Evolutionary conservation across 2,797 vertebrate genomes (phyloP).

Genomic region (Sebastes kiyomatsui): DNA sequence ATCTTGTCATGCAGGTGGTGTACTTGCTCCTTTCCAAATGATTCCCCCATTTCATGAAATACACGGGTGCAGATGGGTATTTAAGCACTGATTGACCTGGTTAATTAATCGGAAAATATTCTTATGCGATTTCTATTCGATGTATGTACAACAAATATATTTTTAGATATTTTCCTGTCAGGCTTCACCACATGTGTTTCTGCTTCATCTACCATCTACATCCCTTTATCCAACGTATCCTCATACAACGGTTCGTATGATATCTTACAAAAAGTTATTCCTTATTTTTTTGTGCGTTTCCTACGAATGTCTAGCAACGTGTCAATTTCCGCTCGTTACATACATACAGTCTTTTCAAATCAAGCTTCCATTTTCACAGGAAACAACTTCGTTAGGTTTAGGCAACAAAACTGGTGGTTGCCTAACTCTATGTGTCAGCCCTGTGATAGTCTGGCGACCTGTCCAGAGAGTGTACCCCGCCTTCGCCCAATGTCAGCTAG

Average conservation of each 20-base stretch:
- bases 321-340: too few species aligned
- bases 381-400: too few species aligned
- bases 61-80: not conserved
- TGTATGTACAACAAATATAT: not conserved
- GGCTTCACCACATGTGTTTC: not conserved
- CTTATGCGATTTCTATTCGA: not conserved
- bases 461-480: too few species aligned
- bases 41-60: not conserved
- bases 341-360: too few species aligned
- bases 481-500: too few species aligned
- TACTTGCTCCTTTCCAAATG: not conserved
- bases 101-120: not conserved
- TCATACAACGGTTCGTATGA: too few species aligned
- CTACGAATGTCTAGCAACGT: too few species aligned
- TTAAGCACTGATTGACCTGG: not conserved
- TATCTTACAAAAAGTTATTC: too few species aligned
- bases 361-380: too few species aligned
- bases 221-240: not conserved
- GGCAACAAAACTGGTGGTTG: too few species aligned
- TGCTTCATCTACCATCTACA: not conserved
- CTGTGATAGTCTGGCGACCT: too few species aligned
- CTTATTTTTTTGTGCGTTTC: too few species aligned
- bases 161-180: not conserved
- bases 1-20: not conserved
- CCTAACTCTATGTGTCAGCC: rapidly evolving